phyloP scores from a whole-genome alignment of 2,888 invertebrate species.

The Cephonodes hylas region DNA sequence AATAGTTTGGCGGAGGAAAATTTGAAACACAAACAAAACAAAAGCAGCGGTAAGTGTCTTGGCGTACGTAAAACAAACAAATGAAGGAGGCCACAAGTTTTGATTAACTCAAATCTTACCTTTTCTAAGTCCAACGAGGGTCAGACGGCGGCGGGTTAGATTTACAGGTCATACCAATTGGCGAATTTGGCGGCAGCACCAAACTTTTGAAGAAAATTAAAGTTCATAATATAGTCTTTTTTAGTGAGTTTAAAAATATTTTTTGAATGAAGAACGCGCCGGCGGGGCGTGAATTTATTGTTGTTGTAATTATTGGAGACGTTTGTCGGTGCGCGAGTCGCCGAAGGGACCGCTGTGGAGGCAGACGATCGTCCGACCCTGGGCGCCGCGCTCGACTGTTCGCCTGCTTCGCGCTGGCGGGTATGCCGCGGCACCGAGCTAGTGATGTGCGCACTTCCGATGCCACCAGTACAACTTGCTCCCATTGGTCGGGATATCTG shows the following conservation, averaged over 20 bases:
- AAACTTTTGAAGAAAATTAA: conserved; percentile 40
- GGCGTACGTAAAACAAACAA: conserved; percentile 3
- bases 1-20: not conserved
- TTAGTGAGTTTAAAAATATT: not conserved
- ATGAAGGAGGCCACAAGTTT: conserved; percentile 19
- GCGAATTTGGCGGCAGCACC: conserved; percentile 32
- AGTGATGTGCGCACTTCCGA: conserved; percentile 42
- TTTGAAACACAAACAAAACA: not conserved
- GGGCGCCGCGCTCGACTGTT: conserved; percentile 13
- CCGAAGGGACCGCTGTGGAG: conserved; percentile 1
- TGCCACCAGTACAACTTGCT: not conserved
- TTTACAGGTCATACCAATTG: conserved; percentile 38
- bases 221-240: conserved; percentile 20
- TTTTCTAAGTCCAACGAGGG: conserved; percentile 30
- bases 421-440: conserved; percentile 15
- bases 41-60: not conserved
- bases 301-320: conserved; percentile 6
- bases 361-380: conserved; percentile 15
- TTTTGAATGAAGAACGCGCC: not conserved
- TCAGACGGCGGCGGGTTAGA: conserved; percentile 33
- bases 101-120: conserved; percentile 44
- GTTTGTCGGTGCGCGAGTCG: conserved; percentile 25
- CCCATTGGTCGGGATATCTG: not conserved
- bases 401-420: not conserved
- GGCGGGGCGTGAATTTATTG: not conserved